These are phyloP conservation scores for Uropsilus gracilis DNA, from an alignment of 2,113 vertebrate species.

Conservation along the genomic window DNA sequence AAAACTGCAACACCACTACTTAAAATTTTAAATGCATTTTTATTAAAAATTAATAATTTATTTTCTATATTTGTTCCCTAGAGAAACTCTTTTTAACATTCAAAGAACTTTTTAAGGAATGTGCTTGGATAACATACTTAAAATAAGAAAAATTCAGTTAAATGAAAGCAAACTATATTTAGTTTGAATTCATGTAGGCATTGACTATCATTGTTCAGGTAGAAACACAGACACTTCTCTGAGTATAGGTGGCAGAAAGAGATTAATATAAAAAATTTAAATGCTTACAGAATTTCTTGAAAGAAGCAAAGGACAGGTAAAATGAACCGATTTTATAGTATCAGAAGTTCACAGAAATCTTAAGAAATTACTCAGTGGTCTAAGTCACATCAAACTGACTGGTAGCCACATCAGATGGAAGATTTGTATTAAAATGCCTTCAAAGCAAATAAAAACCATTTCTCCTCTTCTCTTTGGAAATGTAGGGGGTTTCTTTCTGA, in stretches of 20 bases:
- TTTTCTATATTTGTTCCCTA: not conserved
- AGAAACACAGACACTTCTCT: not conserved
- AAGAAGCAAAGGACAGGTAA: not conserved
- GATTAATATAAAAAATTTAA: not conserved
- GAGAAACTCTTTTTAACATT: not conserved
- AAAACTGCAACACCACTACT: not conserved
- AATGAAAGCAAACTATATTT: not conserved
- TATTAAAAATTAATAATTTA: not conserved
- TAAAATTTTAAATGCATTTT: constrained; percentile 3
- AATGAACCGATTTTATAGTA: too few species aligned
- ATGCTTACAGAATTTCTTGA: not conserved
- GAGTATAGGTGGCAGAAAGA: not conserved
- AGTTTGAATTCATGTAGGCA: not conserved
- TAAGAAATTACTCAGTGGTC: not conserved
- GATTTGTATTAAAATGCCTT: not conserved
- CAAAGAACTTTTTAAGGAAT: not conserved
- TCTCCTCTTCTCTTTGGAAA: not conserved
- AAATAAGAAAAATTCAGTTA: not conserved
- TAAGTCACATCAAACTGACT: not conserved
- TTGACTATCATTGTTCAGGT: not conserved
- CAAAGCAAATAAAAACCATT: not conserved
- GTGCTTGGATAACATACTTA: not conserved
- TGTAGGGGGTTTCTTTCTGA: not conserved
- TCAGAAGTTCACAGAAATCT: not conserved
- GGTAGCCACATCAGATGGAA: not conserved